Conservation (phyloP, 2,113 vertebrate genomes). For the Muscicapa adusta region DNA sequence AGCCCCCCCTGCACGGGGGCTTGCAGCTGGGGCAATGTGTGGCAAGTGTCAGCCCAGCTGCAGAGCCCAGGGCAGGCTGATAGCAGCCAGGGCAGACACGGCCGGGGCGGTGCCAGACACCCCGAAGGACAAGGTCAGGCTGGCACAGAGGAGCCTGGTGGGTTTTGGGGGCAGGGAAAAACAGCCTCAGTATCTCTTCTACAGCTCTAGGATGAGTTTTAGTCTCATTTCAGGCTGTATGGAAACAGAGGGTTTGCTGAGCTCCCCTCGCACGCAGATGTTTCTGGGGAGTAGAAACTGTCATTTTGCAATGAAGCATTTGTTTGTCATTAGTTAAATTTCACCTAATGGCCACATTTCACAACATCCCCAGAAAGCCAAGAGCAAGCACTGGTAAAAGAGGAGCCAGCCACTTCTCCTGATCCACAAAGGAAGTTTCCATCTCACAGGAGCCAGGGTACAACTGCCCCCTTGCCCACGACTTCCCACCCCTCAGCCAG, state of each 20-base stretch:
- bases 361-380: neutral
- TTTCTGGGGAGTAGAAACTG: neutral
- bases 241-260: rapidly evolving
- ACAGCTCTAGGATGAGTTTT: neutral
- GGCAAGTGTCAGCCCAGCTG: neutral
- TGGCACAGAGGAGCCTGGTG: neutral
- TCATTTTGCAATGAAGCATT: neutral
- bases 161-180: neutral
- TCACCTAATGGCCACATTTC: neutral
- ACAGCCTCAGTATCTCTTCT: neutral
- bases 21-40: neutral
- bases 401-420: neutral
- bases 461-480: rapidly evolving
- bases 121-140: conserved; percentile 46
- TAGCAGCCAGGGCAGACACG: conserved; percentile 32
- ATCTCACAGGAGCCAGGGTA: neutral
- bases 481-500: neutral
- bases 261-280: neutral
- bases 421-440: neutral
- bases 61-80: conserved; percentile 3
- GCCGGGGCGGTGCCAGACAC: conserved; percentile 6
- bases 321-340: neutral
- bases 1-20: neutral
- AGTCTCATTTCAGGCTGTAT: neutral
- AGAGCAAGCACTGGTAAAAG: neutral